phyloP scores from a whole-genome alignment of 2,797 vertebrate species.

The Peromyscus melanophrys region DNA sequence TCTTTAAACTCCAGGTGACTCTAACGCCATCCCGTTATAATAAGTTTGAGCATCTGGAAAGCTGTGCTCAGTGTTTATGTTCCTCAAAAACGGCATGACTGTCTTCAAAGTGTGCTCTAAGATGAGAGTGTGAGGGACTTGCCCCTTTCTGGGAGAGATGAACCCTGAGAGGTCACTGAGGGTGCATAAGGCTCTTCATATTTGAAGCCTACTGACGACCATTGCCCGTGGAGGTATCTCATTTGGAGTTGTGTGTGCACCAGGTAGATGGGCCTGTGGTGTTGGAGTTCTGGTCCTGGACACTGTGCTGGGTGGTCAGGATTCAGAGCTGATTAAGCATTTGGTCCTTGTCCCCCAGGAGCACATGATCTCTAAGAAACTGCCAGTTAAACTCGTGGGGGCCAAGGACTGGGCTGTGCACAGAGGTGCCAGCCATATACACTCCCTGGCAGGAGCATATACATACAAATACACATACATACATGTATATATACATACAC shows the following conservation, averaged over 20 bases:
- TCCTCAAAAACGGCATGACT: background rate
- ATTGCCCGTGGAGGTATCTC: background rate
- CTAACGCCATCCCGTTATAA: accelerated
- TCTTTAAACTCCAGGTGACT: background rate
- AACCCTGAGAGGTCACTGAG: too few species aligned
- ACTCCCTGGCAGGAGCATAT: background rate
- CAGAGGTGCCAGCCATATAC: accelerated
- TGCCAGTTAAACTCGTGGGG: background rate
- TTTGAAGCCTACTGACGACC: background rate
- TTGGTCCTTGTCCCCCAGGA: background rate
- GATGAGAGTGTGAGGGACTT: background rate
- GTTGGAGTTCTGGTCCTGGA: too few species aligned
- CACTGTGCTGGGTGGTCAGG: background rate
- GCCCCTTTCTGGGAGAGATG: background rate
- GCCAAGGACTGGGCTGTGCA: accelerated
- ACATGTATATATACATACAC: background rate
- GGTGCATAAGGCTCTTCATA: background rate
- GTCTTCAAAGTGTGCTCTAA: background rate
- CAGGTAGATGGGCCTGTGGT: background rate
- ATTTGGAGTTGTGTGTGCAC: background rate
- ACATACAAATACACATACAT: background rate
- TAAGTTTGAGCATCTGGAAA: background rate
- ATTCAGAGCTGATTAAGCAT: background rate
- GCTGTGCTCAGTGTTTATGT: background rate
- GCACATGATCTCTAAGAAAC: background rate